Base-by-base conservation (phyloP, 1,140 invertebrate genomes). In the Drosophila cardini region DNA sequence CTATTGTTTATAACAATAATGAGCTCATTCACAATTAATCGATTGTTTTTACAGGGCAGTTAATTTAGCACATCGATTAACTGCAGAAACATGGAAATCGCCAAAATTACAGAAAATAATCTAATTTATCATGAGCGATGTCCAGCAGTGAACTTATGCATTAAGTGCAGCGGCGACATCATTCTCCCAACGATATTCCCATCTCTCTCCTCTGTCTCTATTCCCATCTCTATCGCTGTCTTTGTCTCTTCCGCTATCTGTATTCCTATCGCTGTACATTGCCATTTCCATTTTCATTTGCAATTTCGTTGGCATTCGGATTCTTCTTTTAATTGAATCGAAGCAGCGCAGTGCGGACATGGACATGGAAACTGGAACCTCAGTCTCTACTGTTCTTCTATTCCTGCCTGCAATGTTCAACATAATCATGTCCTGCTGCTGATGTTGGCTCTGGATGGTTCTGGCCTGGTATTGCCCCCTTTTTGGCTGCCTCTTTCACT, bases 141-240 rank as follows among this genome's bases (percentile, higher is more conserved):
- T 84, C 81, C 82, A 72, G 79, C 83, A 61, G 82, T 76, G 83
- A 87, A 86, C 87, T 87, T 77, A 87, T 86, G 83, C 83, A 87
- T 86, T 86, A 86, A 87, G 79, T 87, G 83, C 83, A 86, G 82
- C 57, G 56, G 63, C 65, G 36, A 71, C 58, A 75, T 62, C 55
- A 72, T 58, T 34, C 38, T 65, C 50, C 18, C 7, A 30, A n/a
- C 2, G 8, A 30, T 21, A 21, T 3, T 3, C 21, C 21, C 21
- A 26, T 26, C 21, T 3, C 21, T 21, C 21, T 11, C 43, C 36
- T 4, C n/a, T n/a, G 7, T 2, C 38, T 10, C 38, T 18, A 9
- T 21, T 34, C n/a, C 45, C 45, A 21, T 21, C n/a, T 8, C 50
- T 48, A 7, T 6, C n/a, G 4, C 42, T 30, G 26, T 9, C 10